These are phyloP conservation scores for Gortyna flavago DNA, from an alignment of 2,888 invertebrate species.

Conservation along the genomic window DNA sequence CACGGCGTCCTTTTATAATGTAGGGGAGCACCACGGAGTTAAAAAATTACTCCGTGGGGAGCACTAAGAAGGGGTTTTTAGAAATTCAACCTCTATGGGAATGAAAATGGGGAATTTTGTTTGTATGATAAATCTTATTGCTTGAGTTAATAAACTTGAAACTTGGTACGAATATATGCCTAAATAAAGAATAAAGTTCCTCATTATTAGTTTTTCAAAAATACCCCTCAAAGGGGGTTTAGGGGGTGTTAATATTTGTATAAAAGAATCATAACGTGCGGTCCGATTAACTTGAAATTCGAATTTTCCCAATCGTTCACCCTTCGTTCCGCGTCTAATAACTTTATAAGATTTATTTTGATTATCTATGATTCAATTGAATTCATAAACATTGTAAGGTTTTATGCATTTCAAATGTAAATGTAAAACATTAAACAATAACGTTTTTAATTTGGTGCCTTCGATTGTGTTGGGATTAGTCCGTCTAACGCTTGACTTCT, in stretches of 20 bases:
- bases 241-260: background rate
- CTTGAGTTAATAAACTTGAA: background rate
- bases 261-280: background rate
- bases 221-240: background rate
- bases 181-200: no score
- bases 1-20: background rate
- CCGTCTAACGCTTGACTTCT: background rate
- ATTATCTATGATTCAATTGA: no score
- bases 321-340: no score
- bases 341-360: no score
- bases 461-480: background rate
- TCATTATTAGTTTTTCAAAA: background rate
- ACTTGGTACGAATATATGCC: background rate
- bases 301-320: no score
- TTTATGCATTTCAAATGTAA: no score
- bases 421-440: no score
- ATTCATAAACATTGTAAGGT: no score
- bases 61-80: background rate
- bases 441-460: no score
- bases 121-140: background rate
- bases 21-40: background rate
- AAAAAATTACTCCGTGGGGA: no score
- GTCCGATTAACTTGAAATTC: background rate
- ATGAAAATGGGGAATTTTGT: background rate
- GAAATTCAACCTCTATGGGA: background rate